Conservation (phyloP, 2,113 vertebrate species). For the Stegostoma tigrinum region DNA sequence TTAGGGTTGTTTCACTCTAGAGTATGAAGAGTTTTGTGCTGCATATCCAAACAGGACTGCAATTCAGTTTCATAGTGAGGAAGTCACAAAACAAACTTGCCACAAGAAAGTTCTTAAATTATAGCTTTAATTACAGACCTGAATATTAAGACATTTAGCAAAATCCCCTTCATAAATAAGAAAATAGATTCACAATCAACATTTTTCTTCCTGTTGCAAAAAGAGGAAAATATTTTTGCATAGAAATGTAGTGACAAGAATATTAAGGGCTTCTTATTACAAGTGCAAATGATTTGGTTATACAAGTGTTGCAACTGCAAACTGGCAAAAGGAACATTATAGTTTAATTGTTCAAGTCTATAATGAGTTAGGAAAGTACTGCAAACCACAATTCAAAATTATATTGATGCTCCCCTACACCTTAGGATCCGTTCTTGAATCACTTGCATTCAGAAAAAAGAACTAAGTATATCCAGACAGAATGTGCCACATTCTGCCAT, state of each 20-base stretch:
- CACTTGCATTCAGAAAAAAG: too few species aligned
- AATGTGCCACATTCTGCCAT: too few species aligned
- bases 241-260: slow-evolving; percentile 83
- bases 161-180: slow-evolving; percentile 80
- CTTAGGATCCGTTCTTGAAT: too few species aligned
- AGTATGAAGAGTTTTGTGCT: neutral
- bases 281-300: slow-evolving; percentile 69
- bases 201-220: slow-evolving; percentile 55
- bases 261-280: slow-evolving; percentile 56
- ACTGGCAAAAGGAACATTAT: slow-evolving; percentile 58
- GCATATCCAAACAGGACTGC: neutral
- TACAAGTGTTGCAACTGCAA: slow-evolving; percentile 66
- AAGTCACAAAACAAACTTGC: neutral
- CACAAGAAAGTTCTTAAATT: slow-evolving; percentile 55
- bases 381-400: neutral
- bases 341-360: neutral
- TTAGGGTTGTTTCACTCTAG: neutral
- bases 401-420: neutral
- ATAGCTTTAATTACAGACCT: slow-evolving; percentile 67
- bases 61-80: neutral
- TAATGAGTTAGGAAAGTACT: slow-evolving; percentile 7
- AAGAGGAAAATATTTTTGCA: slow-evolving; percentile 61
- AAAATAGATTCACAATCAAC: slow-evolving; percentile 78
- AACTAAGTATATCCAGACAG: neutral
- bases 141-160: slow-evolving; percentile 73